Evolutionary conservation across 2,888 invertebrate species (phyloP).

Genomic region (Eupithecia subumbrata): DNA sequence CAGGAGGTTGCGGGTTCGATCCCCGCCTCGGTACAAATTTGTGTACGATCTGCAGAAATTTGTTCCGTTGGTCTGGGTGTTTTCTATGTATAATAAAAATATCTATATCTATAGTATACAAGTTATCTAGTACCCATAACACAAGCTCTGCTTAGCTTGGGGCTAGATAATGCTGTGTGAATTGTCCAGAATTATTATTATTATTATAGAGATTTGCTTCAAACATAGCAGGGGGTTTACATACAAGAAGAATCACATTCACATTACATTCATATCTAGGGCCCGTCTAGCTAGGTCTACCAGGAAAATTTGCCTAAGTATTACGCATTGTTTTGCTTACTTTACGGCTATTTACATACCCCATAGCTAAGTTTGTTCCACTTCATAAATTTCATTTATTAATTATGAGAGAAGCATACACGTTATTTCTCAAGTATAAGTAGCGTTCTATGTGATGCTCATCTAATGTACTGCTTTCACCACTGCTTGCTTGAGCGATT

Average conservation of each 20-base stretch:
- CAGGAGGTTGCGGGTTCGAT: too few species aligned
- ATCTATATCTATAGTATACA: too few species aligned
- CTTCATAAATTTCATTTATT: constrained; percentile 13
- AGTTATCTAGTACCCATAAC: too few species aligned
- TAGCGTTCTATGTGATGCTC: constrained; percentile 15
- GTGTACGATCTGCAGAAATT: too few species aligned
- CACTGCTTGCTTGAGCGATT: constrained; percentile 43
- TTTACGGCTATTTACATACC: neutral
- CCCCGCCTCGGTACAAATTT: too few species aligned
- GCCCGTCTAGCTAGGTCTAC: neutral
- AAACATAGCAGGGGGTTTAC: neutral
- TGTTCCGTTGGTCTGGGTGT: too few species aligned
- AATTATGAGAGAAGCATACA: constrained; percentile 18
- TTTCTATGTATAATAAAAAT: too few species aligned
- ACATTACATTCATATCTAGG: neutral
- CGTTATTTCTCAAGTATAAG: neutral
- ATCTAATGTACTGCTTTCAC: constrained; percentile 30
- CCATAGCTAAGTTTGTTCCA: constrained; percentile 1
- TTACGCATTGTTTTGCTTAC: constrained; percentile 9
- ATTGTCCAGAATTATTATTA: too few species aligned
- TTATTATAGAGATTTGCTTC: too few species aligned
- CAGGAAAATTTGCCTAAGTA: constrained; percentile 2
- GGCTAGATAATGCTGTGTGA: too few species aligned
- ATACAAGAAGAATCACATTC: neutral
- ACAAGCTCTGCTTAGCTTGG: too few species aligned